Percentiles rank a stretch among this genome's conserved stretches.
Conservation (phyloP, 2,797 vertebrate species). For the Hapalemur alaotrensis region DNA sequence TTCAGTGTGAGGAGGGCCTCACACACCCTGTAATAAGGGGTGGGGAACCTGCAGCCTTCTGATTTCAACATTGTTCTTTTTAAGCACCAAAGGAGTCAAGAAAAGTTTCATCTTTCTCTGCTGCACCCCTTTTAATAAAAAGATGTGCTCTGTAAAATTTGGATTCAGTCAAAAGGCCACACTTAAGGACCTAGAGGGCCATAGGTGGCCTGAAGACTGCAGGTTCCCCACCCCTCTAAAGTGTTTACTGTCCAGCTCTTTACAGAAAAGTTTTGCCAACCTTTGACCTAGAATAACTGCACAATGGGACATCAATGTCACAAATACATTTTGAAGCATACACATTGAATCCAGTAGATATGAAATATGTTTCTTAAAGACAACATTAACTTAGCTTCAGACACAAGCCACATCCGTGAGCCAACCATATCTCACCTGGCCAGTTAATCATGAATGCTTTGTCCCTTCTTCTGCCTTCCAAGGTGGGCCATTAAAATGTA, state of each 20-base stretch:
- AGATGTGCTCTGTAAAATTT: not conserved
- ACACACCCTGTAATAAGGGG: accelerated
- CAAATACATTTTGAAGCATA: not conserved
- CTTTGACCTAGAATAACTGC: not conserved
- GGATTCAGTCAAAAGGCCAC: not conserved
- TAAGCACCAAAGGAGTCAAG: not conserved
- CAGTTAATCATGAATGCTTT: not conserved
- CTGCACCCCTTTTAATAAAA: not conserved
- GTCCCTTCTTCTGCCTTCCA: not conserved
- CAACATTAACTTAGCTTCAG: not conserved
- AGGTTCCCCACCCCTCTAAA: not conserved
- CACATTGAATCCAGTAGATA: not conserved
- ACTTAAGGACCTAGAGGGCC: not conserved
- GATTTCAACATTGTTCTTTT: not conserved
- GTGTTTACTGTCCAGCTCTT: not conserved
- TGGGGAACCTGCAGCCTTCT: not conserved
- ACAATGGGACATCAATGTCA: not conserved
- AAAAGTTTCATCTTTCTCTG: not conserved
- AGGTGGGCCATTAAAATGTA: not conserved
- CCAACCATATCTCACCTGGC: not conserved
- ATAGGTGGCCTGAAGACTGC: not conserved
- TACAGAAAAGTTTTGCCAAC: not conserved
- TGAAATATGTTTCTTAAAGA: not conserved
- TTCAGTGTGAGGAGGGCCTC: not conserved
- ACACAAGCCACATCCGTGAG: not conserved